Evolutionary conservation across 2,888 invertebrate genomes (phyloP).

Genomic region (Helleia helle): DNA sequence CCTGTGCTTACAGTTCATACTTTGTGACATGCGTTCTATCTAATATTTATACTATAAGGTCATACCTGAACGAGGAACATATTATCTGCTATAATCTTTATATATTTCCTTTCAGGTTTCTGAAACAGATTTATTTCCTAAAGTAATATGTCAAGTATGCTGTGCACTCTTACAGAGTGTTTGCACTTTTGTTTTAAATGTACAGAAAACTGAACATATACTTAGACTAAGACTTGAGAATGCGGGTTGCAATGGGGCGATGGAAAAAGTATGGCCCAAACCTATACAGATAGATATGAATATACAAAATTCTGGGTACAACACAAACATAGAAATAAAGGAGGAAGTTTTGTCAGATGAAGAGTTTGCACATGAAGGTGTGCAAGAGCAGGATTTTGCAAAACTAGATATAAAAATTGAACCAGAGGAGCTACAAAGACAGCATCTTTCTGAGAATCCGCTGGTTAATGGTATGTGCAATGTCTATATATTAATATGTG

Average conservation of each 20-base stretch:
- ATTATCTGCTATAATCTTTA: conserved; percentile 10
- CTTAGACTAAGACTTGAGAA: conserved; percentile 27
- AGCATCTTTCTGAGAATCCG: conserved; percentile 26
- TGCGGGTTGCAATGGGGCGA: conserved; percentile 8
- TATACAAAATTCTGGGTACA: conserved; percentile 27
- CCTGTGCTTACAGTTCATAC: too few species aligned
- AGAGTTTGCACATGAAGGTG: conserved; percentile 27
- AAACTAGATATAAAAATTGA: conserved; percentile 28
- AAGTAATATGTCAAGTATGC: conserved; percentile 44
- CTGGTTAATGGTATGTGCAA: conserved; percentile 39
- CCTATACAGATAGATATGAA: conserved; percentile 50
- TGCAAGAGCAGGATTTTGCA: conserved; percentile 1
- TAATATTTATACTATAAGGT: too few species aligned
- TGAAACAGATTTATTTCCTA: conserved; percentile 39
- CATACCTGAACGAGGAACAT: too few species aligned
- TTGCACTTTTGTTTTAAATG: conserved; percentile 34
- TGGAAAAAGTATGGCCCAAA: conserved; percentile 43
- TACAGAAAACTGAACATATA: conserved; percentile 32
- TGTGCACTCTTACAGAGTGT: conserved; percentile 36
- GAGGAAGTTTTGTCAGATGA: conserved; percentile 51
- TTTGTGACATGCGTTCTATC: too few species aligned
- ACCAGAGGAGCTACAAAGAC: conserved; percentile 42
- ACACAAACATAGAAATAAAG: conserved; percentile 43
- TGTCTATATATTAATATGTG: too few species aligned
- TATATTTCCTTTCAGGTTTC: conserved; percentile 33